These are phyloP conservation scores for Pycnonotus jocosus DNA, from an alignment of 2,113 vertebrate species.

Conservation along the genomic window DNA sequence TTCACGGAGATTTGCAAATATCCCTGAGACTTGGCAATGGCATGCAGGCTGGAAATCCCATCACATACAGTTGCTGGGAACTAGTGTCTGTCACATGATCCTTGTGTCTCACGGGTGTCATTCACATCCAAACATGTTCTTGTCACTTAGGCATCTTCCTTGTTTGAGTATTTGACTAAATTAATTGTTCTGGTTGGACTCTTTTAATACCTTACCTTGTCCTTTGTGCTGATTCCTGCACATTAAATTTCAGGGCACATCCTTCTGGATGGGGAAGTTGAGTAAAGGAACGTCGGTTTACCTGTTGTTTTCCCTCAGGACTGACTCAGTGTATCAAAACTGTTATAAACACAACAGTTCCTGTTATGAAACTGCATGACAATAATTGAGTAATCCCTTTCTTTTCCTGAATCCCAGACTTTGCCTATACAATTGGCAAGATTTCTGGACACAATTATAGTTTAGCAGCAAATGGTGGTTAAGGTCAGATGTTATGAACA, in stretches of 20 bases:
- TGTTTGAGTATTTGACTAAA: neutral
- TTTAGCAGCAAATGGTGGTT: neutral
- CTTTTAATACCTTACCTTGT: neutral
- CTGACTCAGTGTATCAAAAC: neutral
- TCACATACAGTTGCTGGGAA: rapidly evolving
- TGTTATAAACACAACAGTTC: neutral
- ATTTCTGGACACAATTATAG: neutral
- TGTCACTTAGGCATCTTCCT: neutral
- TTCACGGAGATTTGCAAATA: neutral
- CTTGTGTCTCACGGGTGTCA: rapidly evolving
- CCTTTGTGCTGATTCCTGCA: neutral
- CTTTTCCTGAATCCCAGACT: neutral
- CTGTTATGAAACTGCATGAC: neutral
- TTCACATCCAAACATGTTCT: neutral
- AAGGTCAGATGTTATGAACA: neutral
- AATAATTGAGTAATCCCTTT: neutral
- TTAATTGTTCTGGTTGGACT: neutral
- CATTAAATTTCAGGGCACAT: rapidly evolving
- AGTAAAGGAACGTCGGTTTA: neutral
- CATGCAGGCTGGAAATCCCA: neutral
- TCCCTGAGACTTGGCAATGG: neutral
- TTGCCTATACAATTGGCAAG: neutral
- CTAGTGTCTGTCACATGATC: neutral
- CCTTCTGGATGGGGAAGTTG: neutral
- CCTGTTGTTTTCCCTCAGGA: neutral